Conservation (phyloP, 2,888 invertebrate genomes). For the Agrypnus murinus region DNA sequence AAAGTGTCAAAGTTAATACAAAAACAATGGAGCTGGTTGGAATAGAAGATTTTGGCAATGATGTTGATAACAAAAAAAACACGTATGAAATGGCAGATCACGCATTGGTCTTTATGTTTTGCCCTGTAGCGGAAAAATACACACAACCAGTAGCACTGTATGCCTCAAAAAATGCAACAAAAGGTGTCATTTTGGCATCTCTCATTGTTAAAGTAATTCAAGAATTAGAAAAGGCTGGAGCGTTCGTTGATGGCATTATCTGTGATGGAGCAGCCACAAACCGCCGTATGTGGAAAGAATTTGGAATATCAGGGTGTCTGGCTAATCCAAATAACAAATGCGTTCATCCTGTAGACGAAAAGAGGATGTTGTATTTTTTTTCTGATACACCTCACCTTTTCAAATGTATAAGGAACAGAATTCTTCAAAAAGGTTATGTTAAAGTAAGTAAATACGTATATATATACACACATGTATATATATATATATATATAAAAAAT, state of each 20-base stretch:
- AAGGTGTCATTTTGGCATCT: constrained; percentile 22
- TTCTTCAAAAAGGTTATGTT: neutral
- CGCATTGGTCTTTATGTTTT: constrained; percentile 44
- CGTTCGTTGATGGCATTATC: constrained; percentile 47
- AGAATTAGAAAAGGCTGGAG: no score
- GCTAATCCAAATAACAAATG: constrained; percentile 22
- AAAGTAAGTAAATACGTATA: no score
- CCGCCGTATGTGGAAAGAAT: no score
- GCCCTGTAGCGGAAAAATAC: constrained; percentile 27
- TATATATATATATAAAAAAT: neutral
- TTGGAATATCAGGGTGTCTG: constrained; percentile 32
- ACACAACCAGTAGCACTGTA: constrained; percentile 43
- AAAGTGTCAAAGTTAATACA: constrained; percentile 24
- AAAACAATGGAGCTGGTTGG: constrained; percentile 36
- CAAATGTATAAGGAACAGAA: constrained; percentile 36
- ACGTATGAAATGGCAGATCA: constrained; percentile 34
- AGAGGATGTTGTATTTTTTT: constrained; percentile 45
- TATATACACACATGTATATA: constrained; percentile 13
- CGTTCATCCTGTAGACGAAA: no score
- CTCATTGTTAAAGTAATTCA: constrained; percentile 21
- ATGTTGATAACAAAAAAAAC: neutral
- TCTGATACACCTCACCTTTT: constrained; percentile 45
- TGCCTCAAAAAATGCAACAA: constrained; percentile 36
- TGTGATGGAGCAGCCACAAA: constrained; percentile 52
- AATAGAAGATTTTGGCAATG: constrained; percentile 34